Percentiles rank a stretch among this genome's conserved stretches.
phyloP scores from a whole-genome alignment of 2,113 vertebrate species.

The Neodontobutis hainanensis region DNA sequence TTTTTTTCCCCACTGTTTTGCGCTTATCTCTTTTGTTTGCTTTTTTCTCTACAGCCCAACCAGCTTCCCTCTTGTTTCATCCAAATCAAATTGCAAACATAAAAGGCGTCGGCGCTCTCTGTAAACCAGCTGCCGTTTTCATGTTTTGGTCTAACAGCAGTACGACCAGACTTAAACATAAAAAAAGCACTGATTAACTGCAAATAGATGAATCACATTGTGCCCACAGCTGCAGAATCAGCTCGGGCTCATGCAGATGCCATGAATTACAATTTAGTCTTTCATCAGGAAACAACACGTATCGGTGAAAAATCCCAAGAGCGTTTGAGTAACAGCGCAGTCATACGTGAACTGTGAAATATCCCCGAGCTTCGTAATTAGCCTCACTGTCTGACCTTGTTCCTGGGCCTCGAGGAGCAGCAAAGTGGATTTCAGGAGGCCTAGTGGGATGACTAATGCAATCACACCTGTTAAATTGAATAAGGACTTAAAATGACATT shows the following conservation, averaged over 20 bases:
- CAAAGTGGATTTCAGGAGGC: constrained; percentile 33
- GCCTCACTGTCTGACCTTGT: constrained; percentile 31
- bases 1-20: not conserved
- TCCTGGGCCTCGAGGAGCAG: constrained; percentile 11
- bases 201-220: not conserved
- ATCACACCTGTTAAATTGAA: constrained; percentile 30
- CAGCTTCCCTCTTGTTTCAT: not conserved
- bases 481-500: constrained; percentile 21
- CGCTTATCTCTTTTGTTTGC: not conserved
- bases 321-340: constrained; percentile 10
- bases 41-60: not conserved
- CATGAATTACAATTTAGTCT: constrained; percentile 1
- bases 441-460: constrained; percentile 13
- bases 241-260: not conserved
- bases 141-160: not conserved
- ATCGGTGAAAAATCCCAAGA: not conserved
- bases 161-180: too few relatives aligned
- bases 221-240: not conserved
- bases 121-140: not conserved
- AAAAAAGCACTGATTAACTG: too few relatives aligned
- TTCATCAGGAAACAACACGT: not conserved
- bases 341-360: not conserved
- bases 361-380: constrained; percentile 35
- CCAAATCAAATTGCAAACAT: constrained; percentile 16
- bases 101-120: constrained; percentile 2